These are phyloP conservation scores for Chlorodrepanis virens DNA, from an alignment of 2,113 vertebrate genomes.

Conservation along the genomic window DNA sequence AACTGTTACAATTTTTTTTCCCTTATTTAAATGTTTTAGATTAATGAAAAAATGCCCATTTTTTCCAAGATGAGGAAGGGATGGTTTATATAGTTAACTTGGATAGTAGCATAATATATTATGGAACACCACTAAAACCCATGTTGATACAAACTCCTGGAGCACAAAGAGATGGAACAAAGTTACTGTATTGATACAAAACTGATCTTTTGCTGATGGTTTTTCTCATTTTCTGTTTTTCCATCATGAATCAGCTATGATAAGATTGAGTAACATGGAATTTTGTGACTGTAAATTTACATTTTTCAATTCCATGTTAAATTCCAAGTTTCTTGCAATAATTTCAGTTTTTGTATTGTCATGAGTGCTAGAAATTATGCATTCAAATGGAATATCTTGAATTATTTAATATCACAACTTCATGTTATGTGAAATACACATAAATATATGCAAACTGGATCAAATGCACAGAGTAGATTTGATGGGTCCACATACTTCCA, in stretches of 20 bases:
- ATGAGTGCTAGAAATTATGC: background rate
- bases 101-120: background rate
- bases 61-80: background rate
- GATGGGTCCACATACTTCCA: background rate
- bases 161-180: background rate
- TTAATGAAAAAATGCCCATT: background rate
- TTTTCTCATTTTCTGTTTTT: background rate
- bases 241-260: background rate
- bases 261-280: background rate
- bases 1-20: background rate
- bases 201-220: background rate
- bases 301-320: background rate
- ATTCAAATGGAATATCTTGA: background rate
- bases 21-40: background rate
- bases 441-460: background rate
- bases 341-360: background rate
- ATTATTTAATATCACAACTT: background rate
- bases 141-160: background rate
- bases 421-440: background rate
- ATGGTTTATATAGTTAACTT: background rate
- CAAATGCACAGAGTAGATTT: background rate
- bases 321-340: background rate
- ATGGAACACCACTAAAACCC: background rate
- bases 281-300: background rate
- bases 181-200: background rate